phyloP scores from a whole-genome alignment of 2,113 vertebrate genomes.

The Nanorana parkeri region DNA sequence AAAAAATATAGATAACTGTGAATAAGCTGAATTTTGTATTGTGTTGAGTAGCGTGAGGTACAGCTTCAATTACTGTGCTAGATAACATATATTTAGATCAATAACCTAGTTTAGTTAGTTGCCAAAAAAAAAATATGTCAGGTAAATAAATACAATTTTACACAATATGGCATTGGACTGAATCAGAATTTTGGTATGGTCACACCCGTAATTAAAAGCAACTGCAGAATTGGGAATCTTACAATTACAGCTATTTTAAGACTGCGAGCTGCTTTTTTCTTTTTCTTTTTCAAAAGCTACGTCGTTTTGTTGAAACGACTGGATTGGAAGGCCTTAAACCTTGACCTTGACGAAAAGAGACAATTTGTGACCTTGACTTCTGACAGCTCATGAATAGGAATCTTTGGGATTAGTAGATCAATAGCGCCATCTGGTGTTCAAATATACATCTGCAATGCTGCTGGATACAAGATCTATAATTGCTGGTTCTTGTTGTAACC shows the following conservation, averaged over 20 bases:
- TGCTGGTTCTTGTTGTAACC: constrained; percentile 26
- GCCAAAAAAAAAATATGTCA: not conserved
- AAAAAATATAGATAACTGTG: not conserved
- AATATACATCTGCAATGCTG: constrained; percentile 46
- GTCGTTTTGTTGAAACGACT: constrained; percentile 70
- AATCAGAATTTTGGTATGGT: not conserved
- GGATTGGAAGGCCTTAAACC: constrained; percentile 77
- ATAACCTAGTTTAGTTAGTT: not conserved
- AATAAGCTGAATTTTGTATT: constrained; percentile 10
- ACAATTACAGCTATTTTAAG: constrained; percentile 60
- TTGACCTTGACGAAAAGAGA: constrained; percentile 80
- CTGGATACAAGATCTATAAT: not conserved
- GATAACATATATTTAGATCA: not conserved
- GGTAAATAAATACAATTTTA: not conserved
- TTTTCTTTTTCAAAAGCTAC: constrained; percentile 46
- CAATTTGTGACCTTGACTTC: constrained; percentile 85
- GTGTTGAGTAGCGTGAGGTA: not conserved
- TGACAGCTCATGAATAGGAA: constrained; percentile 74
- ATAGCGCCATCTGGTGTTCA: constrained; percentile 79
- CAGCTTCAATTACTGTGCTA: not conserved
- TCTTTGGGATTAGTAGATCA: constrained; percentile 73
- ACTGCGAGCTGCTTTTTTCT: constrained; percentile 31
- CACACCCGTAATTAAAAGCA: not conserved
- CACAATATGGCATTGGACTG: not conserved
- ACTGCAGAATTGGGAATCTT: constrained; percentile 26